Conservation (phyloP, 1,140 invertebrate genomes). For the Aphaenogaster rudis region DNA sequence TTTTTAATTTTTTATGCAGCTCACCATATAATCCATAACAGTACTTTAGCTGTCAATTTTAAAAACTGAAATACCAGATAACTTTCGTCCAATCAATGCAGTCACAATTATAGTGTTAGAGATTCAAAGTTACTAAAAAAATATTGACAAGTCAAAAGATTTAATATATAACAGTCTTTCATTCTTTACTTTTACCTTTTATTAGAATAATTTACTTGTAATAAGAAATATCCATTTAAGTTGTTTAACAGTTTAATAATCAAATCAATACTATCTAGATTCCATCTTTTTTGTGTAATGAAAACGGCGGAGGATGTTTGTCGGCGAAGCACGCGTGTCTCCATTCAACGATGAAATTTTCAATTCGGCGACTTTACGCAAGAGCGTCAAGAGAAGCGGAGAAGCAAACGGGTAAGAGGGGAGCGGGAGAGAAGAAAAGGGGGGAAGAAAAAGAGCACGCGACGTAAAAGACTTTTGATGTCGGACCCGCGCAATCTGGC, state of each 20-base stretch:
- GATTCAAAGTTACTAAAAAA: background rate
- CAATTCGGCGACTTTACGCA: slow-evolving; percentile 63
- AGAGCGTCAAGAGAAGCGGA: slow-evolving; percentile 49
- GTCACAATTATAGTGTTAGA: background rate
- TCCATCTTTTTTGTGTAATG: background rate
- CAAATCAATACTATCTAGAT: background rate
- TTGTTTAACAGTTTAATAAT: slow-evolving; percentile 14
- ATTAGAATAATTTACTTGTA: slow-evolving; percentile 7
- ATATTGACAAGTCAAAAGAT: background rate
- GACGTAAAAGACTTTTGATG: slow-evolving; percentile 83
- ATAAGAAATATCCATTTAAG: background rate
- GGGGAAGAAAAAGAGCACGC: slow-evolving; percentile 69
- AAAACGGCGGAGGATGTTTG: slow-evolving; percentile 34
- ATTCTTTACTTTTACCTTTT: background rate
- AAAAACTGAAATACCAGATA: background rate
- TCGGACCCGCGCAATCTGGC: slow-evolving; percentile 77
- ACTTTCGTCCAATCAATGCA: background rate
- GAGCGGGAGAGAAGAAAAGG: slow-evolving; percentile 27
- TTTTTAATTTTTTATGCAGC: too few relatives aligned
- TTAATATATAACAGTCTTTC: background rate
- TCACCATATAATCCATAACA: background rate
- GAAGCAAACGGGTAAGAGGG: slow-evolving; percentile 13
- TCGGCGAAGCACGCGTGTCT: slow-evolving; percentile 35
- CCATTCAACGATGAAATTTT: slow-evolving; percentile 68
- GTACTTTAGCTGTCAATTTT: background rate